phyloP scores from a whole-genome alignment of 2,113 vertebrate species.

The Plectropomus leopardus region DNA sequence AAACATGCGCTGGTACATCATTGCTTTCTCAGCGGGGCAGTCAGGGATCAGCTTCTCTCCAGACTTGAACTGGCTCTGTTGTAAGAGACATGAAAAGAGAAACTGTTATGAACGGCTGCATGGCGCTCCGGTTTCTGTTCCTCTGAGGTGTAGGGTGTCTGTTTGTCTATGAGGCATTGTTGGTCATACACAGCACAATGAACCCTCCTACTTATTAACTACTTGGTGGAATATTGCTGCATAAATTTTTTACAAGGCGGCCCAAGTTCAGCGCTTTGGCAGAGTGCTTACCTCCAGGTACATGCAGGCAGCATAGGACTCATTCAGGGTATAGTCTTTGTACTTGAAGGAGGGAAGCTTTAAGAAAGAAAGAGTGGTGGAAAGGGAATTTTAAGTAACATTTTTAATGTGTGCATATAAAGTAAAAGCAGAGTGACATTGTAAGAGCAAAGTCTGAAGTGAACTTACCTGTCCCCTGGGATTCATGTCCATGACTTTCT shows the following conservation, averaged over 20 bases:
- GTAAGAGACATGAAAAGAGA: constrained; percentile 27
- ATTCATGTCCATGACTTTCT: constrained; percentile 77
- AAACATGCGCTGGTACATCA: constrained; percentile 82
- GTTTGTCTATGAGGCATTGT: constrained; percentile 2
- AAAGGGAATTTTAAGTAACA: not conserved
- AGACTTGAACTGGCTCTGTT: constrained; percentile 78
- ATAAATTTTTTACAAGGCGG: constrained; percentile 14
- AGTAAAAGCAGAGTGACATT: not conserved
- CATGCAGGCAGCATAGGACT: constrained; percentile 81
- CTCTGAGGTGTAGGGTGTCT: constrained; percentile 7
- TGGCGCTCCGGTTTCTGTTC: constrained; percentile 13
- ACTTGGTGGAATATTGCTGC: not conserved
- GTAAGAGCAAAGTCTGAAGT: not conserved
- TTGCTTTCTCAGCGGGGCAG: constrained; percentile 58
- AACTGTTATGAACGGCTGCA: constrained; percentile 9
- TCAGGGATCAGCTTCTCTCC: constrained; percentile 80
- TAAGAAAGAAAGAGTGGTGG: not conserved
- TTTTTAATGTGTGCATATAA: not conserved
- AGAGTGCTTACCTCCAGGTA: constrained; percentile 84
- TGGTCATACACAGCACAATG: not conserved
- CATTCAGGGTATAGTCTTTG: constrained; percentile 76
- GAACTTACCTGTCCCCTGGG: constrained; percentile 81
- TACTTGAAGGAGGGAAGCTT: constrained; percentile 84
- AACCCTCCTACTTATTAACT: constrained; percentile 3
- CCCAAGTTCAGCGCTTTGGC: not conserved